Evolutionary conservation across 2,888 invertebrate genomes (phyloP), one percentile per base, ranked within the genome.

Genomic region (Yponomeuta plumbellus): DNA sequence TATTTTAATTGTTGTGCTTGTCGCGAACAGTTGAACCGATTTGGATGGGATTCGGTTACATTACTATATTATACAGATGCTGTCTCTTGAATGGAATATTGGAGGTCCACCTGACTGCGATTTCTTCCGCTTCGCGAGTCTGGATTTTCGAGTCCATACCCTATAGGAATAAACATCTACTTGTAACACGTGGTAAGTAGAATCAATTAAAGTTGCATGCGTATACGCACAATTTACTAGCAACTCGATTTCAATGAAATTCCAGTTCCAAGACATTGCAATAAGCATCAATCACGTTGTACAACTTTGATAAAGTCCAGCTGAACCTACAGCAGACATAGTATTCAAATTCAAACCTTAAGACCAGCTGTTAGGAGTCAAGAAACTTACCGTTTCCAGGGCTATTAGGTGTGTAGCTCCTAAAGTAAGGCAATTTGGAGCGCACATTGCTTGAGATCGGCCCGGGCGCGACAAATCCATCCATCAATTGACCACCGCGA

Each of bases 401-500:
- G 34, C 5, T 34, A 34, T 34, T 34, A 17, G 17, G 1, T 52
- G 44, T 44, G 13, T 52, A 52, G 44, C 44, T 52, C 44, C 44
- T 52, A 52, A 17, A 13, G 4, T 17, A 52, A 17, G 44, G 44
- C 44, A 52, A 52, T 52, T 52, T 52, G 44, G 44, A 17, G 44
- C 44, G 44, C 44, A 52, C 22, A 59, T 21, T 23, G 11, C 23
- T 23, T 21, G 23, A 59, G 59, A 59, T 59, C 22, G 59, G 13
- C 17, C 59, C 23, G 59, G 21, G 23, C 77, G 80, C 81, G 85
- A 84, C 84, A 83, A 82, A 81, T 81, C 81, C 78, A 83, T 85
- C 81, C 77, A 81, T 85, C 85, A 81, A 75, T 73, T 79, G 79
- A 81, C 80, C 81, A 73, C 76, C 39, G 84, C 59, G 84, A 77